These are phyloP conservation scores for Neodiprion lecontei DNA, from an alignment of 1,140 invertebrate genomes.

Conservation along the genomic window DNA sequence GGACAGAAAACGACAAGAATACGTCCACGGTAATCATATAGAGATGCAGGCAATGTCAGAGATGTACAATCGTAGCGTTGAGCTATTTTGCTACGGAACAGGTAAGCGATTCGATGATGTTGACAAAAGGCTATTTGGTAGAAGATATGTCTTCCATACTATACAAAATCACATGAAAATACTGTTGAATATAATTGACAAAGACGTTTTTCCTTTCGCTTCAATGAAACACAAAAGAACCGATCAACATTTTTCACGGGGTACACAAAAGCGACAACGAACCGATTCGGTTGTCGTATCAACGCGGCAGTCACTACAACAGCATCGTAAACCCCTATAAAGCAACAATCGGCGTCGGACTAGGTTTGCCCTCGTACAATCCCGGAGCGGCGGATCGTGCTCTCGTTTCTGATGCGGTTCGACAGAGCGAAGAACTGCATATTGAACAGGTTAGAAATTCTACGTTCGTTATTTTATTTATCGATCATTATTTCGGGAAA, in stretches of 20 bases:
- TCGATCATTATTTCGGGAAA: constrained; percentile 2
- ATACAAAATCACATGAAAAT: constrained; percentile 5
- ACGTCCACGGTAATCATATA: constrained; percentile 92
- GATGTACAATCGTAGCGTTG: constrained; percentile 91
- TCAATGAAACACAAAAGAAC: constrained; percentile 66
- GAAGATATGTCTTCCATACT: background rate
- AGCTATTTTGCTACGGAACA: constrained; percentile 89
- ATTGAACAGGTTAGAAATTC: constrained; percentile 75
- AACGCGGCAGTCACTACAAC: constrained; percentile 90
- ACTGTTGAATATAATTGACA: constrained; percentile 23
- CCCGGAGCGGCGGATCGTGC: constrained; percentile 81
- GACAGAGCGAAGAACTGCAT: constrained; percentile 84
- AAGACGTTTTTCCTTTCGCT: constrained; percentile 20
- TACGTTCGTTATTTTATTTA: constrained; percentile 18
- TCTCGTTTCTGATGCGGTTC: constrained; percentile 79
- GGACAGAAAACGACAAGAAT: constrained; percentile 77
- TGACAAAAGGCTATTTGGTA: background rate
- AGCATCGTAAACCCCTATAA: constrained; percentile 90
- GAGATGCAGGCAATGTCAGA: constrained; percentile 95
- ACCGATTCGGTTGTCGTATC: constrained; percentile 90
- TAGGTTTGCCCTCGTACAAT: constrained; percentile 85
- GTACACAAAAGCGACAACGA: constrained; percentile 77
- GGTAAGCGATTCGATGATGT: constrained; percentile 61
- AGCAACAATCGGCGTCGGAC: constrained; percentile 83
- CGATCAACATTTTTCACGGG: constrained; percentile 91